Conservation (phyloP, 2,113 vertebrate species). For the Illadopsis cleaveri region DNA sequence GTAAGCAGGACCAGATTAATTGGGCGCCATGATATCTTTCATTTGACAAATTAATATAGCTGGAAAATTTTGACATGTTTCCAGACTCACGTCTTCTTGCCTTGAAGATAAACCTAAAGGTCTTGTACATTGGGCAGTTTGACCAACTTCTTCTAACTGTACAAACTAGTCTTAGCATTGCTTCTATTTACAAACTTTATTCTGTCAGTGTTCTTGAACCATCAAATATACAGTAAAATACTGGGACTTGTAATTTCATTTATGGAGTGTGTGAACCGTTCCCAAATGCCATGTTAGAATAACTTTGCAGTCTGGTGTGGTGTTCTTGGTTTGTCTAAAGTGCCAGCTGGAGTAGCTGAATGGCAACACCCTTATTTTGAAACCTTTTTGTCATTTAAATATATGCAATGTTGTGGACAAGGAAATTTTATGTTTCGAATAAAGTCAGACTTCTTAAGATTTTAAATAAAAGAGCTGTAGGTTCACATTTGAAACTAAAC, state of each 20-base stretch:
- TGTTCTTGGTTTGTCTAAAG: accelerated
- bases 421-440: neutral
- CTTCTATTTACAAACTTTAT: neutral
- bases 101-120: neutral
- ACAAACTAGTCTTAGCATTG: neutral
- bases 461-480: neutral
- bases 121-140: neutral
- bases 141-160: neutral
- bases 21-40: neutral
- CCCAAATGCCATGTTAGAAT: neutral
- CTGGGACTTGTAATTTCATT: neutral
- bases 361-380: neutral
- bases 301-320: neutral
- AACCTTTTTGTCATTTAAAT: neutral
- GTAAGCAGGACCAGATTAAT: neutral
- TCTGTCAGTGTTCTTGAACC: neutral
- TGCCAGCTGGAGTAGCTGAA: neutral
- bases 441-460: neutral
- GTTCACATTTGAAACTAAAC: neutral
- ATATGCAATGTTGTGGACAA: neutral
- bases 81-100: neutral
- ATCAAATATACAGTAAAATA: neutral
- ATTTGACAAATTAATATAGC: neutral
- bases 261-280: neutral
- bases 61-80: neutral